These are phyloP conservation scores for Thunnus albacares DNA, from an alignment of 2,797 vertebrate species.

Conservation along the genomic window DNA sequence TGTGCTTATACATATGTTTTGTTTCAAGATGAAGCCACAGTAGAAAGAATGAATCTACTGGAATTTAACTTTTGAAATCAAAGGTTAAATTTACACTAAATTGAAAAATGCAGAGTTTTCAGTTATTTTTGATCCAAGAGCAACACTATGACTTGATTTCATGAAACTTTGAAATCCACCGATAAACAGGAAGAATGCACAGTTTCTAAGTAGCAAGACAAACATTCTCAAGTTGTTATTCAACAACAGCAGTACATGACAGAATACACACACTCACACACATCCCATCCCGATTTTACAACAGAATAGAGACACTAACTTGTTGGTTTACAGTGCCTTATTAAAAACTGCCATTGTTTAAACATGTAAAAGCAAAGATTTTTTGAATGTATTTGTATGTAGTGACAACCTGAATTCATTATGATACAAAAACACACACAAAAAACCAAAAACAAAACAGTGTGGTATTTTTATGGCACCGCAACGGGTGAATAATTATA, in stretches of 20 bases:
- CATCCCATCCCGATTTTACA: too few species aligned
- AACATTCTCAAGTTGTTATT: not conserved
- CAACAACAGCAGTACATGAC: not conserved
- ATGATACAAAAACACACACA: too few species aligned
- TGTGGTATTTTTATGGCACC: not conserved
- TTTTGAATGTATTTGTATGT: not conserved
- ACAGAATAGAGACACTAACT: too few species aligned
- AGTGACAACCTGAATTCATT: not conserved
- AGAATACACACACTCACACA: too few species aligned
- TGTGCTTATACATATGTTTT: not conserved
- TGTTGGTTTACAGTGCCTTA: too few species aligned
- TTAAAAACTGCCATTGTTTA: too few species aligned
- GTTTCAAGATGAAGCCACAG: not conserved
- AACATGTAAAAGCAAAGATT: too few species aligned
- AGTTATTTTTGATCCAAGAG: not conserved
- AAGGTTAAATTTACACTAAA: too few species aligned
- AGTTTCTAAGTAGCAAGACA: not conserved
- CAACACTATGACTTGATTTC: too few species aligned
- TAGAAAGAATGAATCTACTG: not conserved
- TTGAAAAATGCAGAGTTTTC: not conserved
- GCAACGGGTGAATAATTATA: not conserved
- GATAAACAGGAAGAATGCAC: not conserved
- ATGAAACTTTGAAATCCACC: not conserved
- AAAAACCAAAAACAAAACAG: not conserved
- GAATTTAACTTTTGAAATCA: too few species aligned